Base-by-base conservation (phyloP, 23 tunicate species). In the Oikopleura albicans region DNA sequence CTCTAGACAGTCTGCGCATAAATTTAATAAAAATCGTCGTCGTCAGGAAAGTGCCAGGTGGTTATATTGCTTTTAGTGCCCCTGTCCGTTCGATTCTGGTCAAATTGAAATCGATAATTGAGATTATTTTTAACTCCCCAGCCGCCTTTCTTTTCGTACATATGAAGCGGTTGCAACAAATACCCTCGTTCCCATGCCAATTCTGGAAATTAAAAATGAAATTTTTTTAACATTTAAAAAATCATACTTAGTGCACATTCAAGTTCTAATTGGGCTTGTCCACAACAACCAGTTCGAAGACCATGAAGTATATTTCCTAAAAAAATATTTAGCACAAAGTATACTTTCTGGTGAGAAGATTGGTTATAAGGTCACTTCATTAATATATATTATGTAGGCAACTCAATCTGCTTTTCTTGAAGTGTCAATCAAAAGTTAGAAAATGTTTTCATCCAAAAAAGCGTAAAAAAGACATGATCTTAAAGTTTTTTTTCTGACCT, bases 71-170 rank as follows among this genome's bases (percentile, higher is more conserved):
- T 71, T 12, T 71, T 29, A n/a, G n/a, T n/a, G n/a, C n/a, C n/a
- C 35, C 31, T 71, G 4, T 71, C 4, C 2, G 4, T 29, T 2
- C 34, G 31, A 37, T 71, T 16, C 37, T 12, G 27, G 2, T 71
- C 36, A 29, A 22, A 37, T 37, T 71, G 79, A 31, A 71, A 71
- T 29, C 79, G 27, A 16, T 29, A 71, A 29, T 71, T 37, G 28
- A 71, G 35, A 29, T 71, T 71, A 71, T 71, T 71, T 29, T 71
- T 71, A 29, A 71, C 27, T 71, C 79, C 79, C 79, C 79, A 71
- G 79, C 79, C 79, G 34, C 79, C 79, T 22, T 37, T 34, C 2
- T 31, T 27, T 29, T 71, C 34, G 31, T 71, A 71, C 79, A 29
- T 71, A 71, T 71, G 79, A 4, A 71, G 79, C 37, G 79, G 79